Percentiles rank a stretch among this genome's conserved stretches.
Evolutionary conservation across 2,113 vertebrate species (phyloP).

Genomic region (Callospermophilus lateralis): DNA sequence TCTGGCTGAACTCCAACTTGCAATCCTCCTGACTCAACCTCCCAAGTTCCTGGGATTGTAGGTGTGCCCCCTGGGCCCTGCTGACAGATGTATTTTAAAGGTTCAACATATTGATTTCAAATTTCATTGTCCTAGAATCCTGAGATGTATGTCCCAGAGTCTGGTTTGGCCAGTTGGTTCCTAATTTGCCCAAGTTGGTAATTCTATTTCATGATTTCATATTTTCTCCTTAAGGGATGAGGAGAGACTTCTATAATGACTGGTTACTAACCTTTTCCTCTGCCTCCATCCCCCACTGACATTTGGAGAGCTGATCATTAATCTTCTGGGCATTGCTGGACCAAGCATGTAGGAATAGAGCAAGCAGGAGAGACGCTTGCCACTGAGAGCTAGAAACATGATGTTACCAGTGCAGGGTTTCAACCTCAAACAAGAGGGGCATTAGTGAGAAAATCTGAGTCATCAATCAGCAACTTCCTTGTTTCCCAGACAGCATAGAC

Average conservation of each 20-base stretch:
- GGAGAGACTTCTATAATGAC: not conserved
- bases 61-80: no score
- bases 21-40: no score
- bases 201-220: not conserved
- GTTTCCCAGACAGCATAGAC: fast-evolving
- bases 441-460: not conserved
- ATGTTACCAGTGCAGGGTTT: not conserved
- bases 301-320: not conserved
- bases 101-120: not conserved
- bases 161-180: not conserved
- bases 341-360: fast-evolving
- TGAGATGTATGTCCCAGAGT: not conserved
- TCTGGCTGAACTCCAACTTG: no score
- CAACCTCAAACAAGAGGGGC: not conserved
- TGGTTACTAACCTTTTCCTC: not conserved
- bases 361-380: fast-evolving
- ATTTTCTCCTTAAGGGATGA: not conserved
- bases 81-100: not conserved
- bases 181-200: not conserved
- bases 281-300: not conserved
- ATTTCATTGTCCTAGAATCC: not conserved
- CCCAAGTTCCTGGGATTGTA: no score
- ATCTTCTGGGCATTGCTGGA: not conserved
- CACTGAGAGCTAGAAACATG: not conserved
- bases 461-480: not conserved